phyloP scores from a whole-genome alignment of 2,113 vertebrate genomes.

The Muntiacus muntjak region DNA sequence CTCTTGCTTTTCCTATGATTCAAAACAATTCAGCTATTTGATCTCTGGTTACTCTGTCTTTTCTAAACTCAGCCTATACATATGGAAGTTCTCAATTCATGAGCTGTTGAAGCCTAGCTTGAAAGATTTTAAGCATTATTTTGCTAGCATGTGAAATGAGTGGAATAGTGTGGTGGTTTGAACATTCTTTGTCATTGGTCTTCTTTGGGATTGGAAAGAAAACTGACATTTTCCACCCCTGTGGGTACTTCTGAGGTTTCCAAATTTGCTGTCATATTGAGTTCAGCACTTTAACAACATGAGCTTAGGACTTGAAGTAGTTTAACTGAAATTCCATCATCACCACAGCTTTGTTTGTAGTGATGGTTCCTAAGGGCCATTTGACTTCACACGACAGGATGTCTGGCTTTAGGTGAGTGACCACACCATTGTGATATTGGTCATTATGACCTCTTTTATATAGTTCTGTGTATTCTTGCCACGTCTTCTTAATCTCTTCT shows the following conservation, averaged over 20 bases:
- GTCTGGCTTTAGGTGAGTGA: neutral
- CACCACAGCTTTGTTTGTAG: neutral
- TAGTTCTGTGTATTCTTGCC: neutral
- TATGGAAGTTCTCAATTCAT: neutral
- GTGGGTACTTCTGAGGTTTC: neutral
- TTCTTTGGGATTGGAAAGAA: neutral
- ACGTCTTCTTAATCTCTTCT: neutral
- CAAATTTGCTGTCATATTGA: neutral
- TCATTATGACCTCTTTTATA: neutral
- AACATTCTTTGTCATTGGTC: neutral
- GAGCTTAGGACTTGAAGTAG: neutral
- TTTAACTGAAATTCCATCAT: neutral
- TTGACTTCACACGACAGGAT: accelerated
- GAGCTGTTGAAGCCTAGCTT: neutral
- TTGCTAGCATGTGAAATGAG: neutral
- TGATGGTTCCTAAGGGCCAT: neutral
- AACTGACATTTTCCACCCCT: neutral
- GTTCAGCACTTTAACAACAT: neutral
- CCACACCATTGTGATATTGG: accelerated
- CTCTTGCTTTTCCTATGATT: neutral
- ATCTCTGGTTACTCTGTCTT: neutral
- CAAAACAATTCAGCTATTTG: neutral
- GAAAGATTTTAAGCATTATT: neutral
- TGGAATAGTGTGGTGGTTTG: neutral
- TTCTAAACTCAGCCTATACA: neutral